A percentile compares a stretch with the other conserved stretches of the same genome.
phyloP scores from a whole-genome alignment of 2,113 vertebrate genomes.

The Progne subis region DNA sequence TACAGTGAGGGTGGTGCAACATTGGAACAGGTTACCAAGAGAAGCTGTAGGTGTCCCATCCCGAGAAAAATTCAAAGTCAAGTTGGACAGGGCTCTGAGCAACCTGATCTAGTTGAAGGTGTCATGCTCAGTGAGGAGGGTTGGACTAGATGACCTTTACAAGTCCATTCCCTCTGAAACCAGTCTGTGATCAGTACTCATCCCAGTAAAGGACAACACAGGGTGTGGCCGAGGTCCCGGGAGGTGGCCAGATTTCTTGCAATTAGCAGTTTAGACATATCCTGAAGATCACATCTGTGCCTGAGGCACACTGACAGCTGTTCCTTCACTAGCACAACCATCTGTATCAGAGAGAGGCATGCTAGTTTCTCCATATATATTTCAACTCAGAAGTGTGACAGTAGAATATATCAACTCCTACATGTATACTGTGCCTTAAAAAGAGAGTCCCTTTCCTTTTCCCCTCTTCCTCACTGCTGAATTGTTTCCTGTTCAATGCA shows the following conservation, averaged over 20 bases:
- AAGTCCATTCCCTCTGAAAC: background rate
- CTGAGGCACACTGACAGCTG: background rate
- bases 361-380: background rate
- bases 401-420: background rate
- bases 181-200: no score
- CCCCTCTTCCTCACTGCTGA: rapidly evolving
- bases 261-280: background rate
- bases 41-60: background rate
- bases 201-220: background rate
- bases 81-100: background rate
- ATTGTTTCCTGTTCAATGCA: background rate
- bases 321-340: background rate
- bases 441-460: background rate
- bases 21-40: background rate
- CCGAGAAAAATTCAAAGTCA: background rate
- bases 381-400: background rate
- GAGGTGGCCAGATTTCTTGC: background rate
- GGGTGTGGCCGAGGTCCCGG: no score
- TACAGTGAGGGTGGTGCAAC: background rate
- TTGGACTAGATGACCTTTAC: background rate
- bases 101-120: rapidly evolving
- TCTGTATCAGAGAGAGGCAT: background rate
- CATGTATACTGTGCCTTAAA: background rate
- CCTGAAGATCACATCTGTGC: background rate
- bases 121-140: background rate